These are phyloP conservation scores for Cygnus buccinator DNA, from an alignment of 2,113 vertebrate species.

Conservation along the genomic window DNA sequence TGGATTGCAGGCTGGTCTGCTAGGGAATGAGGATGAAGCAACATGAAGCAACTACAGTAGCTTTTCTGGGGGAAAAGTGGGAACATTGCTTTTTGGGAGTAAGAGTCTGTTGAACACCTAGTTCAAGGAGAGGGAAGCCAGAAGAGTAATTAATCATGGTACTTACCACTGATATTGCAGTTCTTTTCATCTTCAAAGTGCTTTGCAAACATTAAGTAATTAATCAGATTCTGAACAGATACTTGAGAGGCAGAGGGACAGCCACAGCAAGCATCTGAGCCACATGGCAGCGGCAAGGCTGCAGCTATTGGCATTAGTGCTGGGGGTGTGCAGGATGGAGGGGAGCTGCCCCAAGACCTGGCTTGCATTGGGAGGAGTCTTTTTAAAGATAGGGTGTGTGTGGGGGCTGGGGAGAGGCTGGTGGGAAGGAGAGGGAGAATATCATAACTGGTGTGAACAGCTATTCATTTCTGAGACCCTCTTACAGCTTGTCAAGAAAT, in stretches of 20 bases:
- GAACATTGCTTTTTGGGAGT: neutral
- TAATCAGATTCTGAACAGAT: neutral
- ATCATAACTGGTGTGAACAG: neutral
- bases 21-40: neutral
- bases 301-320: neutral
- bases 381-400: fast-evolving
- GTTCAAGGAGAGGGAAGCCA: neutral
- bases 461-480: neutral
- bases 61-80: neutral
- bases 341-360: neutral
- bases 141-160: neutral
- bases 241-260: neutral
- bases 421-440: neutral
- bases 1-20: neutral
- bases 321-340: neutral
- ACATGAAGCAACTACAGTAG: neutral
- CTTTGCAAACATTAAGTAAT: conserved; percentile 12
- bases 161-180: neutral
- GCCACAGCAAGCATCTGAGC: neutral
- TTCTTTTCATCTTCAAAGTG: neutral
- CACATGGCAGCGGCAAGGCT: neutral
- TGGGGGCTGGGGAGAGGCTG: neutral
- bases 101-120: neutral
- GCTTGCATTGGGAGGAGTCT: neutral
- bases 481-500: neutral